Evolutionary conservation across 2,113 vertebrate species (phyloP).

Genomic region (Willisornis vidua): DNA sequence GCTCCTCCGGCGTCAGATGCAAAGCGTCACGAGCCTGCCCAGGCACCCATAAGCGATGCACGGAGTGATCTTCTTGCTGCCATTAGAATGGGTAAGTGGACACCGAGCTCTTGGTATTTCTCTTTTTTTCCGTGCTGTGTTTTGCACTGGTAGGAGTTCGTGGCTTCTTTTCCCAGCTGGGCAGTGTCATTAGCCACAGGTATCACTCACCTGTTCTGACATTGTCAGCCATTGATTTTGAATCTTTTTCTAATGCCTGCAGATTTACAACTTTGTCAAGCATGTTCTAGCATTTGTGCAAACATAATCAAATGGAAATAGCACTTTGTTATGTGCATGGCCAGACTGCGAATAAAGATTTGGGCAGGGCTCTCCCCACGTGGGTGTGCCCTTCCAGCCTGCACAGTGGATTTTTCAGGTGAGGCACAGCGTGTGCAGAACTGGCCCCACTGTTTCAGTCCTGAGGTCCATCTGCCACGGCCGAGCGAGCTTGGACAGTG

Average conservation of each 20-base stretch:
- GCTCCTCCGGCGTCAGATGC: constrained; percentile 60
- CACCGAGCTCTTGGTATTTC: not conserved
- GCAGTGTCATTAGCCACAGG: not conserved
- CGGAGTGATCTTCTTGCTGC: constrained; percentile 95
- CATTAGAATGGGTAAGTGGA: constrained; percentile 93
- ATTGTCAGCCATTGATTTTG: not conserved
- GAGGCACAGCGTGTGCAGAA: too few species aligned
- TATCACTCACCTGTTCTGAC: not conserved
- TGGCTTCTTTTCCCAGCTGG: not conserved
- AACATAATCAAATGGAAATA: not conserved
- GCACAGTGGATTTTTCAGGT: too few species aligned
- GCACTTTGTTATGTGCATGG: not conserved
- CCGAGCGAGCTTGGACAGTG: too few species aligned
- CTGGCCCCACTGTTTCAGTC: too few species aligned
- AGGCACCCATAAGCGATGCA: constrained; percentile 82
- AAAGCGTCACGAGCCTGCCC: constrained; percentile 68
- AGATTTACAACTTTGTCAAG: not conserved
- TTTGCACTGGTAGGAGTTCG: not conserved
- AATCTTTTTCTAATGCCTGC: not conserved
- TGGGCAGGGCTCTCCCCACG: too few species aligned
- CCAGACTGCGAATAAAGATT: too few species aligned
- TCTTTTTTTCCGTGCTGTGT: not conserved
- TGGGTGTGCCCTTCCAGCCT: too few species aligned
- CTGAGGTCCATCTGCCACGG: too few species aligned
- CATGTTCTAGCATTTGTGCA: not conserved